Evolutionary conservation across 1,140 invertebrate genomes (phyloP).

Genomic region (Plutomurus gul): DNA sequence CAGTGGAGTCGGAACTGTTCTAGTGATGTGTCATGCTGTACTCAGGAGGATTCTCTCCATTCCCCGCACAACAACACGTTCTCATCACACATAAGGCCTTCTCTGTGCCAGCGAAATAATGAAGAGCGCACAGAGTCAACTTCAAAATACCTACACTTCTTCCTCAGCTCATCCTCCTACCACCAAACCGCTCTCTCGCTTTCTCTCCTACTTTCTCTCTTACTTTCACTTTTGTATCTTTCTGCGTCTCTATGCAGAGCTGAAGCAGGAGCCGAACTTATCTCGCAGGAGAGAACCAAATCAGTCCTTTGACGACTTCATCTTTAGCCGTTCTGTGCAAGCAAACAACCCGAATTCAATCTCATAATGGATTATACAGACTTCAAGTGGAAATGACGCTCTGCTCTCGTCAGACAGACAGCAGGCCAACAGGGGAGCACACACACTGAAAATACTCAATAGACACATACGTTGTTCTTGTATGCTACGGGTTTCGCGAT

Average conservation of each 20-base stretch:
- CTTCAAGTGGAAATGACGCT: not conserved
- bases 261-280: not conserved
- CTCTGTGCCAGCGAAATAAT: not conserved
- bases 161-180: too few relatives aligned
- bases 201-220: too few relatives aligned
- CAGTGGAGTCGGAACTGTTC: not conserved
- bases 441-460: not conserved
- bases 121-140: not conserved
- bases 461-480: conserved; percentile 36
- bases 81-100: not conserved
- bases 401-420: not conserved
- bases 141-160: not conserved
- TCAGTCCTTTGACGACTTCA: conserved; percentile 7
- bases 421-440: too few relatives aligned
- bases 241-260: not conserved
- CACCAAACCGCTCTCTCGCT: not conserved
- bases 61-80: not conserved
- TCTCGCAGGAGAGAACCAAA: conserved; percentile 33
- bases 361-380: conserved; percentile 43
- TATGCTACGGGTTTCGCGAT: conserved; percentile 53
- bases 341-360: conserved; percentile 31
- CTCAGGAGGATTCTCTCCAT: not conserved
- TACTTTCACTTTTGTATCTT: too few relatives aligned
- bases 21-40: not conserved
- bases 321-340: not conserved